These are phyloP conservation scores for Luscinia megarhynchos DNA, from an alignment of 2,797 vertebrate species.

Conservation along the genomic window DNA sequence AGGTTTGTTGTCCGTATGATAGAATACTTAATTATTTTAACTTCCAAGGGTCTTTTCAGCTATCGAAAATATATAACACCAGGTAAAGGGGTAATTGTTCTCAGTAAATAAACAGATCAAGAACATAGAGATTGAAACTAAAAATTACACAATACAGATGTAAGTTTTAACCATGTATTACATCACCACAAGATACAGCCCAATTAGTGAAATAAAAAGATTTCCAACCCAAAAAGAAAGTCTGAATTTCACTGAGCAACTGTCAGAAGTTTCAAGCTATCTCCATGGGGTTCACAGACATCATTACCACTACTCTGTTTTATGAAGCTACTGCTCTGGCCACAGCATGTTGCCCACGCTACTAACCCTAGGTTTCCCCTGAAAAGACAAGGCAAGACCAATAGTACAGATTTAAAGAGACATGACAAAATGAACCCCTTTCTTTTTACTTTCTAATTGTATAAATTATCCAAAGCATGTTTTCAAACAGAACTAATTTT, in stretches of 20 bases:
- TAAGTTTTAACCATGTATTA: slow-evolving; percentile 1
- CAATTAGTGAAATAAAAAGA: slow-evolving; percentile 45
- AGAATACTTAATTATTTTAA: slow-evolving; percentile 48
- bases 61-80: slow-evolving; percentile 31
- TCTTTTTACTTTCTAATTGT: neutral
- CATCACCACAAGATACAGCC: neutral
- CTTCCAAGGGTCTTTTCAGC: slow-evolving; percentile 8
- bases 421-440: neutral
- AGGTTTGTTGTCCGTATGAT: slow-evolving; percentile 24
- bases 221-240: neutral
- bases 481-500: neutral
- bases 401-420: neutral
- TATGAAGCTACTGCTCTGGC: slow-evolving; percentile 27
- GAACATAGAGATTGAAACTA: neutral
- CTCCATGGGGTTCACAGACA: slow-evolving; percentile 4
- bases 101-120: slow-evolving; percentile 26
- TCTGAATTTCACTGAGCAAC: slow-evolving; percentile 21
- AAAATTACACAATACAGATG: slow-evolving; percentile 1
- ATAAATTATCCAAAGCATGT: neutral
- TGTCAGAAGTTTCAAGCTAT: slow-evolving; percentile 2
- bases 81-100: slow-evolving; percentile 18
- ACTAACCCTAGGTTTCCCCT: neutral
- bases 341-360: slow-evolving; percentile 17
- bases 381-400: neutral
- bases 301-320: slow-evolving; percentile 35